Conservation (phyloP, 2,797 vertebrate species). For the Onychomys leucogaster region DNA sequence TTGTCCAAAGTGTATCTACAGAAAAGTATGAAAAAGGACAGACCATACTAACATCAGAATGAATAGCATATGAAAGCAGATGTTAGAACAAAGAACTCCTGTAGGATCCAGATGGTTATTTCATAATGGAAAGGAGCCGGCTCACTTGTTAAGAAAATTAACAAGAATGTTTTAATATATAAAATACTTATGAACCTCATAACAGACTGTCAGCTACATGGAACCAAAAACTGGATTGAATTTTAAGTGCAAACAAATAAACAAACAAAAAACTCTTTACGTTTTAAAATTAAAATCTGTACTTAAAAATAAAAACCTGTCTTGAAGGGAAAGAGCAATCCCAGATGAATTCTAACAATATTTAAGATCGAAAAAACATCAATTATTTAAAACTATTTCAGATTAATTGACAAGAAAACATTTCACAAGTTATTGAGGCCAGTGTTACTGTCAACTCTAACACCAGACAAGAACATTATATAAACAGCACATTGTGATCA, state of each 20-base stretch:
- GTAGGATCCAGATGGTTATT: not conserved
- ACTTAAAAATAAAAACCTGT: not conserved
- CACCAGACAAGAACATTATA: not conserved
- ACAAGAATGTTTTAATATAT: not conserved
- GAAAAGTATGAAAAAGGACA: not conserved
- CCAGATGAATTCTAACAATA: not conserved
- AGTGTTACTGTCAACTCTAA: not conserved
- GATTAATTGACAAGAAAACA: not conserved
- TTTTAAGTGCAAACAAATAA: not conserved
- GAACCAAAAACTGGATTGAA: not conserved
- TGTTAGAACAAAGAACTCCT: not conserved
- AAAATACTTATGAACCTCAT: not conserved
- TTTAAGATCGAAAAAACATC: not conserved
- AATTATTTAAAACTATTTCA: not conserved
- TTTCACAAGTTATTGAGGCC: not conserved
- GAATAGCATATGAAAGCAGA: not conserved
- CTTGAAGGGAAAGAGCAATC: not conserved
- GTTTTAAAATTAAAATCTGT: not conserved
- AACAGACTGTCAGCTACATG: not conserved
- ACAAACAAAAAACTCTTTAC: not conserved
- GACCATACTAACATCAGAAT: not conserved
- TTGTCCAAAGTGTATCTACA: not conserved
- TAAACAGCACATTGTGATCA: not conserved
- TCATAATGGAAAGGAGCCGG: not conserved
- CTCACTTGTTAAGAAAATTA: too few relatives aligned